Conservation (phyloP, 1,140 invertebrate species). For the Sycophila sp. region DNA sequence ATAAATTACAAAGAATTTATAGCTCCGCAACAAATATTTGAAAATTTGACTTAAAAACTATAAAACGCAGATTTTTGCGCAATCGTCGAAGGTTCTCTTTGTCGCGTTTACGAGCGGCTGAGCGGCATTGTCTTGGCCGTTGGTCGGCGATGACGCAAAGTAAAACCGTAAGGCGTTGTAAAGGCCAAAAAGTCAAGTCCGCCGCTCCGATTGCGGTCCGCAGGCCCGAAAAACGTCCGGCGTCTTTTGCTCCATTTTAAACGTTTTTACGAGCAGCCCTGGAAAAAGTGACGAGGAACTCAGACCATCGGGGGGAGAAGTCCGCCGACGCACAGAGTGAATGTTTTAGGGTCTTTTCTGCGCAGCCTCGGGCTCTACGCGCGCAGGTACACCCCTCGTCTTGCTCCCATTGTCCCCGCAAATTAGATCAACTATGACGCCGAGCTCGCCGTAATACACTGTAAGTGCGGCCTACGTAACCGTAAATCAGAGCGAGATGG, state of each 20-base stretch:
- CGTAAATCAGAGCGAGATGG: conserved; percentile 6
- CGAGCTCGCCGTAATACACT: conserved; percentile 10
- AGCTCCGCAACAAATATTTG: no score
- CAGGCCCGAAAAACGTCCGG: conserved; percentile 7
- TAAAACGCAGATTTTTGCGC: conserved; percentile 2
- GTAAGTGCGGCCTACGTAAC: neutral
- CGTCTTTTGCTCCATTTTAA: conserved; percentile 55
- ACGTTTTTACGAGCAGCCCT: conserved; percentile 47
- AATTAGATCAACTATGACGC: conserved; percentile 37
- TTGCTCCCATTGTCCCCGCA: conserved; percentile 20
- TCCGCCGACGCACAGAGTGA: no score
- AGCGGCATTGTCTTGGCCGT: neutral
- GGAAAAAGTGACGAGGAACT: conserved; percentile 37
- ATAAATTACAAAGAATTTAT: no score
- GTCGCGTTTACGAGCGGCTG: no score
- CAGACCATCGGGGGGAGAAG: conserved; percentile 35
- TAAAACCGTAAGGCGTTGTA: neutral
- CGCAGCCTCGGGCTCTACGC: no score
- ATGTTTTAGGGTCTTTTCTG: no score
- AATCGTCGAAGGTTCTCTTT: no score
- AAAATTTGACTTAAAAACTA: no score
- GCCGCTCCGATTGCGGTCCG: no score
- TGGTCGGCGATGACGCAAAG: neutral
- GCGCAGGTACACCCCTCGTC: neutral
- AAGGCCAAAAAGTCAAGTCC: neutral